phyloP scores from a whole-genome alignment of 92 coral and sea anemone genomes.

The Desmophyllum pertusum region DNA sequence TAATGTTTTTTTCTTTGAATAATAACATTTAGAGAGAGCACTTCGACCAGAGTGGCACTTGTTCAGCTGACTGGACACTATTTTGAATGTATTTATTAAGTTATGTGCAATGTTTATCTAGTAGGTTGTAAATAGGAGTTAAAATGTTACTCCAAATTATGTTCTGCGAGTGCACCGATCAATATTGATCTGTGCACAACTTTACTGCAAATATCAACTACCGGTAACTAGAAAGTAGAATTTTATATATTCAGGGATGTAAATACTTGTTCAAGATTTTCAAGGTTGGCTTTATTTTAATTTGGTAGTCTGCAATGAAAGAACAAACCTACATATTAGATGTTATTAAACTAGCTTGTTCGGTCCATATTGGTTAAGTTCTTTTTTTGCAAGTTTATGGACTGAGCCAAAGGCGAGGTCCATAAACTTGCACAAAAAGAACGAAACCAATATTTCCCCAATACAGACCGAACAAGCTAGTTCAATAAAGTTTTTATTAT shows the following conservation, averaged over 20 bases:
- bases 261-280: constrained; percentile 5
- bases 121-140: neutral
- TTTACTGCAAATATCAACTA: neutral
- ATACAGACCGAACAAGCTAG: too few relatives aligned
- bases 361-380: too few relatives aligned
- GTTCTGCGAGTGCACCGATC: neutral
- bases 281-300: neutral
- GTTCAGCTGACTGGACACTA: neutral
- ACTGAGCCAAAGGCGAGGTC: too few relatives aligned
- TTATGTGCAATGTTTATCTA: neutral
- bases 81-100: neutral
- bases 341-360: too few relatives aligned
- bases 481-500: too few relatives aligned
- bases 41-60: neutral
- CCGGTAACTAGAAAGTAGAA: neutral
- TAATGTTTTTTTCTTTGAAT: too few relatives aligned
- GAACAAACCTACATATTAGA: too few relatives aligned
- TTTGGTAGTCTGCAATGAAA: neutral
- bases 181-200: neutral
- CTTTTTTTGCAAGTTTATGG: too few relatives aligned
- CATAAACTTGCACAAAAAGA: too few relatives aligned
- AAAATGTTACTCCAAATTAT: neutral
- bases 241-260: neutral
- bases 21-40: too few relatives aligned
- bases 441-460: too few relatives aligned